Base-by-base conservation (phyloP, 2,113 vertebrate genomes). In the Castor canadensis region DNA sequence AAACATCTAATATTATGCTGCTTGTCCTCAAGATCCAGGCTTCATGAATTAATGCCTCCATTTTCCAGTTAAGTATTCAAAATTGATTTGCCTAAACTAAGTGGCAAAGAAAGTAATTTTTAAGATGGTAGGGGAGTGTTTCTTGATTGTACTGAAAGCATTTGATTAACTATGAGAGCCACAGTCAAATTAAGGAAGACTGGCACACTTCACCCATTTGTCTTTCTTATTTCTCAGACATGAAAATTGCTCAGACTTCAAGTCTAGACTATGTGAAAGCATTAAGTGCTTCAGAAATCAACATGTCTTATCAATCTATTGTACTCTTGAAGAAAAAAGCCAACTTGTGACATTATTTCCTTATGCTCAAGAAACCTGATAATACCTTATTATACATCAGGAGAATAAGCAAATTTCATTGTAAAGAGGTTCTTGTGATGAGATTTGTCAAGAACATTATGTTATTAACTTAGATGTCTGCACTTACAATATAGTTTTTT, bases 401-500 rank as follows among this genome's bases (percentile, higher is more conserved):
- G 28, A 91, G n/a, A 3, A 38, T 52, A 93, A 97, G 93, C 83
- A 64, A 90, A 75, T 47, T 64, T 93, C 83, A 17, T 0, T 87
- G 69, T 13, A 87, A 86, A 91, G 82, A 94, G 62, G 80, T 73
- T 16, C 60, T 75, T 72, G 43, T 88, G 95, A 82, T 6, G 12
- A 93, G 69, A 75, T 95, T 87, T 66, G 85, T 9, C 30, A 81
- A 96, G 49, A 72, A 1, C 62, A n/a, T 90, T 26, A 3, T 81
- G 80, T 85, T 90, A 38, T 93, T 87, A 85, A 73, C 80, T 95
- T 83, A 9, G 47, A 24, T 11, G 8, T 96, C 79, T 73, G 43
- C 83, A 56, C 96, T 87, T 73, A 93, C 95, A 77, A 38, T 3
- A 9, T 84, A 91, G 94, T 93, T 95, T 96, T 97, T 69, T 79